Percentiles rank a stretch among this genome's conserved stretches.
These are phyloP conservation scores for Scomber scombrus DNA, from an alignment of 2,113 vertebrate species.

Conservation along the genomic window DNA sequence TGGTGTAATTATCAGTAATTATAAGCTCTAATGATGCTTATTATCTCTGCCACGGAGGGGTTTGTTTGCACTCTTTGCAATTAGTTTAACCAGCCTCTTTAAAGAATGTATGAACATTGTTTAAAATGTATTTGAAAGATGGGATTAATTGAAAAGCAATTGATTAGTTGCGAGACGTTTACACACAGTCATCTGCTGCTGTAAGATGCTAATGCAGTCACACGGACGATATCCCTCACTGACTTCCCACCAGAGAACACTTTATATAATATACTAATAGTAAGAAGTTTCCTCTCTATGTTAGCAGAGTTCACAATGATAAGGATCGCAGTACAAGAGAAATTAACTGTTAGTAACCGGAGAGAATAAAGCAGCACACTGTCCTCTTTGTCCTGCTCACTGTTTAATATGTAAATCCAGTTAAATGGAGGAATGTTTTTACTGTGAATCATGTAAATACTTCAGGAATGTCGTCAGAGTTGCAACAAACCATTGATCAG, in stretches of 20 bases:
- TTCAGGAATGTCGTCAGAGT: too few relatives aligned
- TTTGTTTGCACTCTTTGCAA: not conserved
- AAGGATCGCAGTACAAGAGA: not conserved
- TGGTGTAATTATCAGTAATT: constrained; percentile 31
- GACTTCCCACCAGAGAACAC: not conserved
- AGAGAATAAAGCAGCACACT: not conserved
- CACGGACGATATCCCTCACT: not conserved
- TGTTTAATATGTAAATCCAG: constrained; percentile 24
- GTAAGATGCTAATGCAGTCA: not conserved
- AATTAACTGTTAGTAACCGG: not conserved
- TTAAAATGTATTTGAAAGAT: too few relatives aligned
- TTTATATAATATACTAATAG: not conserved
- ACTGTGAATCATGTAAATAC: constrained; percentile 6
- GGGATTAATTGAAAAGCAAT: too few relatives aligned
- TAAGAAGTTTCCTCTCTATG: not conserved
- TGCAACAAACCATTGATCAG: not conserved
- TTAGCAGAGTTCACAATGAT: not conserved
- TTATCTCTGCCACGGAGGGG: constrained; percentile 3
- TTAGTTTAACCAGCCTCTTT: not conserved
- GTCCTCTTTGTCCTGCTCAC: constrained; percentile 13
- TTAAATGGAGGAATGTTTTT: not conserved
- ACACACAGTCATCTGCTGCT: too few relatives aligned
- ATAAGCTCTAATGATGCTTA: not conserved
- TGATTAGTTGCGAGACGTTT: too few relatives aligned
- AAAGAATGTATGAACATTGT: too few relatives aligned